phyloP scores from a whole-genome alignment of 2,113 vertebrate genomes.

The Trematocara variabile region DNA sequence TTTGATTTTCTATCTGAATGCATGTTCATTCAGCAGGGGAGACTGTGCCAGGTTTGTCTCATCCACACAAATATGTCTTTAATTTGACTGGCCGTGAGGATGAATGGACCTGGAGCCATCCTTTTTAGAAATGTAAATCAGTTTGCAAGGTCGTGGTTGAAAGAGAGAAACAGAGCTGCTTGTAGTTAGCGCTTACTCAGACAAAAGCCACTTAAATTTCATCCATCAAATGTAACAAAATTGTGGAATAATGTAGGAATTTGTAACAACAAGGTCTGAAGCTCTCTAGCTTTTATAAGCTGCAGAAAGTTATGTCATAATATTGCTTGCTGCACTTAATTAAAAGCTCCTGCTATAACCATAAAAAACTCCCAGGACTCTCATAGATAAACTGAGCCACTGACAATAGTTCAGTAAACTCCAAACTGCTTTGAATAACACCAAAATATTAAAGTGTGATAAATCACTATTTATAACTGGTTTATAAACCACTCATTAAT shows the following conservation, averaged over 20 bases:
- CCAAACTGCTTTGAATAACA: not conserved
- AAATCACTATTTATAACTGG: not conserved
- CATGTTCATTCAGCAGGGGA: not conserved
- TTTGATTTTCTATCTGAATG: not conserved
- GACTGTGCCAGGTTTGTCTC: not conserved
- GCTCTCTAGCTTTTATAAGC: not conserved
- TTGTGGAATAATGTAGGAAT: not conserved
- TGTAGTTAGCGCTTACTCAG: not conserved
- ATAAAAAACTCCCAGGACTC: not conserved
- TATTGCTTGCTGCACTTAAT: not conserved
- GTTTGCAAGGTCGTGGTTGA: not conserved
- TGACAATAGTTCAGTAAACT: not conserved
- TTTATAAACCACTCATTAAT: not conserved
- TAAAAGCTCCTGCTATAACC: not conserved
- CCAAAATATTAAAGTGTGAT: not conserved
- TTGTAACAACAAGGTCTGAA: not conserved
- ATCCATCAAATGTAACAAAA: not conserved
- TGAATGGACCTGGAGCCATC: fast-evolving
- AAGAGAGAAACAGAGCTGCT: not conserved
- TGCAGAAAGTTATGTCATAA: not conserved
- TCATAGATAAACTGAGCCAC: not conserved
- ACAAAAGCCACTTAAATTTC: not conserved
- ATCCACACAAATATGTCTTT: not conserved
- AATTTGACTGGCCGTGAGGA: not conserved
- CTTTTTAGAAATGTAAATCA: not conserved